Base-by-base conservation (phyloP, 2,888 invertebrate genomes). In the Nebria salina region DNA sequence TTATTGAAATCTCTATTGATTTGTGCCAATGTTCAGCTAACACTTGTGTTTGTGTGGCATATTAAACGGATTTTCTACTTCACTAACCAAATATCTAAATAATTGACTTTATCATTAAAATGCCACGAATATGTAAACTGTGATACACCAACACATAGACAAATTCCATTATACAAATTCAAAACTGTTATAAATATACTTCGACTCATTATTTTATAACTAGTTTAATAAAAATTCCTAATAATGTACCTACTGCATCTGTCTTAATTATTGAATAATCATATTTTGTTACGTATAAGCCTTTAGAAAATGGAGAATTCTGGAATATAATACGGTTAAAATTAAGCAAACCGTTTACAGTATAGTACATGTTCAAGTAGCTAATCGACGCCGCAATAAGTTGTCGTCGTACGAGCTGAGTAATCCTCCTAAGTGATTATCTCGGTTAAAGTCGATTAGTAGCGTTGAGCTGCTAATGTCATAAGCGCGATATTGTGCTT, bases 341-440 rank as follows among this genome's bases (percentile, higher is more conserved):
- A 54, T 54, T 54, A 54, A 54, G 13, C 54, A 54, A 54, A 34
- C 4, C 34, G 34, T 34, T 34, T 34, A 0, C 2, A 34, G 34
- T 54, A 54, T 54, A 54, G 54, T 13, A 11, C 2, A 65, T 75
- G 65, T 54, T 65, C 65, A 75, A 75, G 65, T 42, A 75, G 54
- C 64, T 75, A 75, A 75, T 75, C 41, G 68, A 65, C 64, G 65
- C 65, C 34, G n/a, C 72, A 72, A 72, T 54, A 54, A 13, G 54
- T 11, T 54, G 54, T 25, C 20, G 43, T 43, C 54, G 54, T 74
- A 54, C 25, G 25, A 8, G 34, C 13, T 76, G 42, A 43, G 66
- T 78, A 78, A 78, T 78, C 78, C 78, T 74, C 66, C 78, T 78
- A 78, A 78, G 74, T 78, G 78, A 78, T 78, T 78, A 78, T 78